Percentiles rank a stretch among this genome's conserved stretches.
Conservation (phyloP, 2,888 invertebrate genomes). For the Flexamia atlantica region DNA sequence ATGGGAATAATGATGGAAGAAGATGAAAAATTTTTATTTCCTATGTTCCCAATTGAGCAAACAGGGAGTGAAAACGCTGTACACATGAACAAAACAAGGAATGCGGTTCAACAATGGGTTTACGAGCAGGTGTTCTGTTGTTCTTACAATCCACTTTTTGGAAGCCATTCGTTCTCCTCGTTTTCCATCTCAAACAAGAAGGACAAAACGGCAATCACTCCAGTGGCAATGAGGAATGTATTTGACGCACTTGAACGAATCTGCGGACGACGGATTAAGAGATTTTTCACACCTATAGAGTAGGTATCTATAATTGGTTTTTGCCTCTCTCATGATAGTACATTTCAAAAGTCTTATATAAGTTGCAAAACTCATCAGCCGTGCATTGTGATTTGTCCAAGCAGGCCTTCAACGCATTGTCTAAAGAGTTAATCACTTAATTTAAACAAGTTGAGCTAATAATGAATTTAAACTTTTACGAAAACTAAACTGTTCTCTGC, state of each 20-base stretch:
- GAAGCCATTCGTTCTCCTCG: constrained; percentile 2
- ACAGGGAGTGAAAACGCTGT: constrained; percentile 17
- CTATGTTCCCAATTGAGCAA: constrained; percentile 1
- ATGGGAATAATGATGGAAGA: neutral
- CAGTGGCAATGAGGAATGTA: constrained; percentile 8
- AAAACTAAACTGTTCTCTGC: no score
- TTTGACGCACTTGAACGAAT: constrained; percentile 68
- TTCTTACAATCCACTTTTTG: constrained; percentile 48
- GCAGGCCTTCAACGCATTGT: no score
- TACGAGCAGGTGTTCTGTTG: constrained; percentile 70
- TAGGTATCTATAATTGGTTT: no score
- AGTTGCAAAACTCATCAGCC: no score
- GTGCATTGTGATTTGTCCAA: no score
- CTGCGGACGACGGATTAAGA: constrained; percentile 66
- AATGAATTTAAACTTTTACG: no score
- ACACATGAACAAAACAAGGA: constrained; percentile 70
- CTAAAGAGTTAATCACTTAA: no score
- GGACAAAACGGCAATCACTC: neutral
- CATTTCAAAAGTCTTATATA: no score
- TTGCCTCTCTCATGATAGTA: no score
- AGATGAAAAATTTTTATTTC: neutral
- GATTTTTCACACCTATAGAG: constrained; percentile 49
- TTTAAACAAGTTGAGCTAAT: no score
- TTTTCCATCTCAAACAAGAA: neutral
- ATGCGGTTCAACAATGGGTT: constrained; percentile 74